These are phyloP conservation scores for Cromileptes altivelis DNA, from an alignment of 2,113 vertebrate genomes.

Conservation along the genomic window DNA sequence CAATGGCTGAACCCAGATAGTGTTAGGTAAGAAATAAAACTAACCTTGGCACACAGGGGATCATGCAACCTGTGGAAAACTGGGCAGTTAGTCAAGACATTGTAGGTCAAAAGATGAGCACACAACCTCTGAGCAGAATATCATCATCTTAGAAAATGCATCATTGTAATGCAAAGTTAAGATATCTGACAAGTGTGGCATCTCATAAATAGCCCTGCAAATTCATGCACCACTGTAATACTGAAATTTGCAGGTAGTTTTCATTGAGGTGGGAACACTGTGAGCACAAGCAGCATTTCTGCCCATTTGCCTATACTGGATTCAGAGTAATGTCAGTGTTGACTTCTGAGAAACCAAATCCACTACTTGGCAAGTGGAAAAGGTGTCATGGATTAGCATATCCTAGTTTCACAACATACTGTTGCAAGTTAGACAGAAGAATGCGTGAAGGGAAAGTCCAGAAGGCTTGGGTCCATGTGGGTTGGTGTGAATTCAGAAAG, in stretches of 20 bases:
- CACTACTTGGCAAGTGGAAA: constrained; percentile 54
- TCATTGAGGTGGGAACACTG: neutral
- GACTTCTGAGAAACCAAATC: constrained; percentile 50
- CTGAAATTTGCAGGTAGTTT: neutral
- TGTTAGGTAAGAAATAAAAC: constrained; percentile 4
- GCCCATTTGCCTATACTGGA: constrained; percentile 8
- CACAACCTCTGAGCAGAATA: neutral
- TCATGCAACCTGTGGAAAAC: neutral
- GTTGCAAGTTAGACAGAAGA: constrained; percentile 32
- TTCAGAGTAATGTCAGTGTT: constrained; percentile 21
- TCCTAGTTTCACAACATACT: constrained; percentile 55
- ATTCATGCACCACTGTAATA: neutral
- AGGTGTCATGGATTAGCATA: constrained; percentile 52
- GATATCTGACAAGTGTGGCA: neutral
- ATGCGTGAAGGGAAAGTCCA: constrained; percentile 56
- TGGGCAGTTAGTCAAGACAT: neutral
- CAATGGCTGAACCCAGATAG: neutral
- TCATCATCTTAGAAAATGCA: neutral
- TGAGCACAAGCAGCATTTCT: constrained; percentile 10
- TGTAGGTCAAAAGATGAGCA: neutral
- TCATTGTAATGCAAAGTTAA: neutral
- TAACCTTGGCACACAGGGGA: neutral
- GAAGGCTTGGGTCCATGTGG: constrained; percentile 16
- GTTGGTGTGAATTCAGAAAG: constrained; percentile 14
- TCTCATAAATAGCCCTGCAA: neutral